A percentile compares a stretch with the other conserved stretches of the same genome.
phyloP scores from a whole-genome alignment of 2,888 invertebrate species.

The Nemotelus pantherinus region DNA sequence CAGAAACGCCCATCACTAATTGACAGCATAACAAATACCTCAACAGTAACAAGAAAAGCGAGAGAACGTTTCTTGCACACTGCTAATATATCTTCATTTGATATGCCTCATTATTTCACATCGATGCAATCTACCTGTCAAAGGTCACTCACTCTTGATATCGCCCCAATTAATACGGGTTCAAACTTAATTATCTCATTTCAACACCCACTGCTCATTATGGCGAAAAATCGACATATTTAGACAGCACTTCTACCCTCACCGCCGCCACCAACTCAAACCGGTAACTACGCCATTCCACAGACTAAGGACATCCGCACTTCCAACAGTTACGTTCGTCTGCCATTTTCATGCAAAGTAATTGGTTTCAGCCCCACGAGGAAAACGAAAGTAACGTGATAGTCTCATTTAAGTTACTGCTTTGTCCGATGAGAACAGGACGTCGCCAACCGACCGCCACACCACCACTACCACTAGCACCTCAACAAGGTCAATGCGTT shows the following conservation, averaged over 20 bases:
- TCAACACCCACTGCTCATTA: constrained; percentile 15
- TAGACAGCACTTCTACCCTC: background rate
- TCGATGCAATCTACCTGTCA: background rate
- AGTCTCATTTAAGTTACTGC: background rate
- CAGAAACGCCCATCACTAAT: too few species aligned
- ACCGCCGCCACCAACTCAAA: background rate
- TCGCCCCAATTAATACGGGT: constrained; percentile 18
- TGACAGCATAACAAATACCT: too few species aligned
- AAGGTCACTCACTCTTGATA: constrained; percentile 8
- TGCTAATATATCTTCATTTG: too few species aligned
- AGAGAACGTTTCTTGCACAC: too few species aligned
- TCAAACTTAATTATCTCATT: constrained; percentile 31
- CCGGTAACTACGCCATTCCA: background rate
- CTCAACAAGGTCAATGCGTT: constrained; percentile 1
- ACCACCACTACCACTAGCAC: background rate
- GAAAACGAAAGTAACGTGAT: constrained; percentile 14
- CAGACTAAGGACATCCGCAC: background rate
- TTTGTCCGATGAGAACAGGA: too few species aligned
- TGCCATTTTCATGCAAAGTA: constrained; percentile 18
- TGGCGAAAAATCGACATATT: constrained; percentile 26
- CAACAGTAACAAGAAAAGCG: too few species aligned
- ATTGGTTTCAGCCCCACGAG: constrained; percentile 22
- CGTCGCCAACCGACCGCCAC: too few species aligned
- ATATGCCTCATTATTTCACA: too few species aligned
- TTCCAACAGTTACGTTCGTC: background rate